phyloP scores from a whole-genome alignment of 2,113 vertebrate genomes.

The Hydrochoerus hydrochaeris region DNA sequence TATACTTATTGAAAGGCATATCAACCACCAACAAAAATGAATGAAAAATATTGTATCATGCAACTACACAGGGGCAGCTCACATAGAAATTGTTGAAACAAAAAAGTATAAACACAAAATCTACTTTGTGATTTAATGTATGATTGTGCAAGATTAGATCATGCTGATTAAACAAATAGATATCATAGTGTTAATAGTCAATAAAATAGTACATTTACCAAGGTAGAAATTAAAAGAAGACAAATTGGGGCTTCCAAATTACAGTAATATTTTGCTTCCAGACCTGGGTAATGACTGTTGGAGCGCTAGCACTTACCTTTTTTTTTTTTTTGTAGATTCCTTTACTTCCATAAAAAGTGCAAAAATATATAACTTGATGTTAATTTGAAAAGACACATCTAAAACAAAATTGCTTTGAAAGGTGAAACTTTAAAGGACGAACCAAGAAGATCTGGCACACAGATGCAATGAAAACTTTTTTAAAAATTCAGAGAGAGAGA shows the following conservation, averaged over 20 bases:
- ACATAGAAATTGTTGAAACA: neutral
- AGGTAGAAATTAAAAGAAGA: neutral
- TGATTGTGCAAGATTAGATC: neutral
- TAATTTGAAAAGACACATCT: slow-evolving; percentile 69
- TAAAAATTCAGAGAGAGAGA: neutral
- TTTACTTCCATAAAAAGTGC: slow-evolving; percentile 50
- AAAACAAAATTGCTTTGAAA: slow-evolving; percentile 57
- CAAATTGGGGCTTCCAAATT: neutral
- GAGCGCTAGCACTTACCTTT: slow-evolving; percentile 22
- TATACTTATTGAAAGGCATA: neutral
- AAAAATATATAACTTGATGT: slow-evolving; percentile 35
- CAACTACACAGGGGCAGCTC: neutral
- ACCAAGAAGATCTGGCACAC: slow-evolving; percentile 68
- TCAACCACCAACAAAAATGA: slow-evolving; percentile 6
- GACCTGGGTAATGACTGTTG: neutral
- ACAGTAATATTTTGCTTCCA: neutral
- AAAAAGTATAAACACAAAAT: neutral
- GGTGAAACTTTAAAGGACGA: slow-evolving; percentile 65
- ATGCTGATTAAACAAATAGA: neutral
- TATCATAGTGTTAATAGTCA: neutral
- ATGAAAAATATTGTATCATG: neutral
- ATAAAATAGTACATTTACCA: neutral
- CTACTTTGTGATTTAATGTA: neutral
- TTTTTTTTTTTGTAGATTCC: slow-evolving; percentile 34
- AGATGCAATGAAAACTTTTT: slow-evolving; percentile 51